Conservation (phyloP, 1,140 invertebrate species). For the Antheraea mylitta region DNA sequence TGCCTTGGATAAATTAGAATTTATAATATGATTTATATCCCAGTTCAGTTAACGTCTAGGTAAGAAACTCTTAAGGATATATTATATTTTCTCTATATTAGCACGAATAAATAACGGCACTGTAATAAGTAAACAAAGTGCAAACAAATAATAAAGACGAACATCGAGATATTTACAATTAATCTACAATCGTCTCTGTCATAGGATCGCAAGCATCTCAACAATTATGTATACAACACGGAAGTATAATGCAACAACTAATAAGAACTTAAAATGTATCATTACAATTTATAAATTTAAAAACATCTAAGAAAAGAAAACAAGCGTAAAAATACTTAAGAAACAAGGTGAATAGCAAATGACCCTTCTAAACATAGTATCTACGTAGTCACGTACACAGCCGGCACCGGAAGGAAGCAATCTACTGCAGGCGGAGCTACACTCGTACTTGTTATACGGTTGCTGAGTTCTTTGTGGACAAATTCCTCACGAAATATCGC, state of each 20-base stretch:
- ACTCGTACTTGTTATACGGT: conserved; percentile 5
- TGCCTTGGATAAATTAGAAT: not conserved
- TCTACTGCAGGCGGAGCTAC: conserved; percentile 3
- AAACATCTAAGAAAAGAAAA: not conserved
- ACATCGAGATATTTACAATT: no score
- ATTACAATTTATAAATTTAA: not conserved
- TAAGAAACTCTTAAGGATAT: not conserved
- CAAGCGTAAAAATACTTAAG: not conserved
- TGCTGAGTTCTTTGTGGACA: conserved; percentile 7
- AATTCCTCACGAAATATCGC: not conserved
- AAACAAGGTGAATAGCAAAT: not conserved
- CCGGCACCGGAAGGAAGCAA: conserved; percentile 9
- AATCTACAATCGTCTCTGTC: no score
- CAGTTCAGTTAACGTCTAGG: not conserved
- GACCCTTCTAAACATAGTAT: conserved; percentile 4
- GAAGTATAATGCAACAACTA: no score
- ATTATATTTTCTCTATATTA: no score
- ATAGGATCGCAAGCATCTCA: no score
- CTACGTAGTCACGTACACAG: conserved; percentile 8
- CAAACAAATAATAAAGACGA: no score
- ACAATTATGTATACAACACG: no score
- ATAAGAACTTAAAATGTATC: no score
- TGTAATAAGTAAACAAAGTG: no score
- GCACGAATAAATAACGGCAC: no score
- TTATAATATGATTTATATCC: not conserved